Percentiles rank a stretch among this genome's conserved stretches.
Evolutionary conservation across 2,888 invertebrate genomes (phyloP).

Genomic region (Rhodophaea formosa): DNA sequence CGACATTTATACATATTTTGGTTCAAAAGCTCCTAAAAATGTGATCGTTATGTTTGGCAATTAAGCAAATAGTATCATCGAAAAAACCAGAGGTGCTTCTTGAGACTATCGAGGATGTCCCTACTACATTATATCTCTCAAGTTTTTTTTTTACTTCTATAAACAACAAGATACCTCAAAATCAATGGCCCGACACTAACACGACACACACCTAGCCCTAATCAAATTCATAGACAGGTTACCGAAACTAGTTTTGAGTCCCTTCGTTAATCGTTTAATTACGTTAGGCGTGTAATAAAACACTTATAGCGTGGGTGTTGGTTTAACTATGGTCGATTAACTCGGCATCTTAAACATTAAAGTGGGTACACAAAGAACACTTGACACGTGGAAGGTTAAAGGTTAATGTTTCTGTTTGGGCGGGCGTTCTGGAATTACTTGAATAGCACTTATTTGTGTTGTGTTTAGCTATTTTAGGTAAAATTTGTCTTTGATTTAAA

Average conservation of each 20-base stretch:
- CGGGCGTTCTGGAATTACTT: background rate
- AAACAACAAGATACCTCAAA: too few relatives aligned
- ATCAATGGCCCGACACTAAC: too few relatives aligned
- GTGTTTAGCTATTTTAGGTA: too few relatives aligned
- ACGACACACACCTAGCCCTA: background rate
- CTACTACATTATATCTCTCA: too few relatives aligned
- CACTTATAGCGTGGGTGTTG: background rate
- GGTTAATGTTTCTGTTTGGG: background rate
- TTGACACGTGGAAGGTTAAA: background rate
- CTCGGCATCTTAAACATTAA: background rate
- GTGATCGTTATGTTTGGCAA: too few relatives aligned
- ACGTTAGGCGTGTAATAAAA: constrained; percentile 1
- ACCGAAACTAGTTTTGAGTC: background rate
- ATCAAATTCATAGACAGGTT: background rate
- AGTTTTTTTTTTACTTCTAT: too few relatives aligned
- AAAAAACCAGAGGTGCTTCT: too few relatives aligned
- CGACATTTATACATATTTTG: too few relatives aligned
- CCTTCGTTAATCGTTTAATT: constrained; percentile 5
- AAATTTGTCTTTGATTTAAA: too few relatives aligned
- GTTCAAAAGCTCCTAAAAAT: too few relatives aligned
- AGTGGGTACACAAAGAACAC: background rate
- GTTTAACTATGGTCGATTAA: background rate
- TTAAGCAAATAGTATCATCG: too few relatives aligned
- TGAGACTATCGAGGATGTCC: too few relatives aligned
- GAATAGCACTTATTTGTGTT: background rate